phyloP scores from a whole-genome alignment of 2,888 invertebrate genomes.

The Parelbella ahira region DNA sequence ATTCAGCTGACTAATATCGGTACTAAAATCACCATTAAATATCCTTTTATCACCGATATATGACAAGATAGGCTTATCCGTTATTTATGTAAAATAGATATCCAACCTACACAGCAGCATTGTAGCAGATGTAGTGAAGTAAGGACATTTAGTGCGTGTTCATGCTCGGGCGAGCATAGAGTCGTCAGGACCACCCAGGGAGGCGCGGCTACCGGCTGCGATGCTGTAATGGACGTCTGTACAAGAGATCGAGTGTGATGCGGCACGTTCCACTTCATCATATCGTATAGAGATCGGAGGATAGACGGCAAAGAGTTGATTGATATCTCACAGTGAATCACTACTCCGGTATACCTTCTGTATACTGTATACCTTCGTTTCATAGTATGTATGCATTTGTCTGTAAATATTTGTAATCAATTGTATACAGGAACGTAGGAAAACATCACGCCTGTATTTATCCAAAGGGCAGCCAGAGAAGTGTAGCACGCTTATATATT shows the following conservation, averaged over 20 bases:
- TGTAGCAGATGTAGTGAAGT: slow-evolving; percentile 71
- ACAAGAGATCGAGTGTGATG: slow-evolving; percentile 28
- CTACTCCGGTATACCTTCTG: slow-evolving; percentile 3
- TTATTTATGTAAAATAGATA: neutral
- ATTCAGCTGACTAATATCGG: no score
- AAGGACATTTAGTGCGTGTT: slow-evolving; percentile 69
- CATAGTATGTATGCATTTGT: neutral
- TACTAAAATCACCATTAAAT: no score
- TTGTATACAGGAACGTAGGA: no score
- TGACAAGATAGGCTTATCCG: neutral
- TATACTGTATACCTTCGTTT: slow-evolving; percentile 8
- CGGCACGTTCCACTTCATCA: slow-evolving; percentile 25
- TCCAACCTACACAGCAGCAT: slow-evolving; percentile 34
- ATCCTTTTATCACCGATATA: no score
- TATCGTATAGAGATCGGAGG: slow-evolving; percentile 16
- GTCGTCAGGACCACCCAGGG: slow-evolving; percentile 73
- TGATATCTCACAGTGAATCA: slow-evolving; percentile 15
- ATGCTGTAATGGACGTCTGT: slow-evolving; percentile 25
- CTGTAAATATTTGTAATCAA: no score
- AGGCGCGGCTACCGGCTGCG: slow-evolving; percentile 38
- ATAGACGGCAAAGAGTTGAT: slow-evolving; percentile 15
- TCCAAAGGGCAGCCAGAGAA: no score
- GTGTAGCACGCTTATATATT: no score
- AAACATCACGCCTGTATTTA: no score
- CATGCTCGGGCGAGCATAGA: slow-evolving; percentile 56